Evolutionary conservation across 2,888 invertebrate species (phyloP).

Genomic region (Lepas anatifera): DNA sequence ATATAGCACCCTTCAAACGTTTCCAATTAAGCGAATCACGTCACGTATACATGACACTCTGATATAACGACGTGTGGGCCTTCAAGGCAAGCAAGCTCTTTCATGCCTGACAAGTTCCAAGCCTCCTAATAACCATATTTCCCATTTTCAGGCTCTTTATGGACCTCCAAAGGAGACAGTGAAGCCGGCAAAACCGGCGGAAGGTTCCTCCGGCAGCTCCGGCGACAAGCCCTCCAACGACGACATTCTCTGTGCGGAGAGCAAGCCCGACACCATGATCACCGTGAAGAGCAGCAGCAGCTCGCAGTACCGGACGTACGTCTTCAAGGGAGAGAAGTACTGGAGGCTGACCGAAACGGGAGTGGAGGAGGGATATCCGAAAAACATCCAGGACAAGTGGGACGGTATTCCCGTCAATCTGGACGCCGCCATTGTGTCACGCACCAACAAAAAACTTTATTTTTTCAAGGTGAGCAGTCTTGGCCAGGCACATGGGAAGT

Average conservation of each 20-base stretch:
- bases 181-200: not conserved
- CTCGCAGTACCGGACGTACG: constrained; percentile 72
- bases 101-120: no score
- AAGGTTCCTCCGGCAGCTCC: not conserved
- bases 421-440: constrained; percentile 88
- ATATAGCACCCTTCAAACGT: no score
- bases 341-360: constrained; percentile 76
- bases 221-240: not conserved
- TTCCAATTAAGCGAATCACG: no score
- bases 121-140: no score
- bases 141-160: constrained; percentile 14
- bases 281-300: constrained; percentile 72
- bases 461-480: constrained; percentile 79
- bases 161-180: not conserved
- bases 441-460: constrained; percentile 84
- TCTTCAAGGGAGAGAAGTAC: constrained; percentile 77
- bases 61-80: no score
- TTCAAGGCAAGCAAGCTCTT: no score
- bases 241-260: constrained; percentile 53
- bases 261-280: constrained; percentile 55
- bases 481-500: no score
- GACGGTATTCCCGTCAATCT: constrained; percentile 54
- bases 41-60: no score
- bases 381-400: constrained; percentile 64
- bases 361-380: constrained; percentile 75